Evolutionary conservation across 2,797 vertebrate genomes (phyloP), one percentile per base, ranked within the genome.

Genomic region (Amniataba percoides): DNA sequence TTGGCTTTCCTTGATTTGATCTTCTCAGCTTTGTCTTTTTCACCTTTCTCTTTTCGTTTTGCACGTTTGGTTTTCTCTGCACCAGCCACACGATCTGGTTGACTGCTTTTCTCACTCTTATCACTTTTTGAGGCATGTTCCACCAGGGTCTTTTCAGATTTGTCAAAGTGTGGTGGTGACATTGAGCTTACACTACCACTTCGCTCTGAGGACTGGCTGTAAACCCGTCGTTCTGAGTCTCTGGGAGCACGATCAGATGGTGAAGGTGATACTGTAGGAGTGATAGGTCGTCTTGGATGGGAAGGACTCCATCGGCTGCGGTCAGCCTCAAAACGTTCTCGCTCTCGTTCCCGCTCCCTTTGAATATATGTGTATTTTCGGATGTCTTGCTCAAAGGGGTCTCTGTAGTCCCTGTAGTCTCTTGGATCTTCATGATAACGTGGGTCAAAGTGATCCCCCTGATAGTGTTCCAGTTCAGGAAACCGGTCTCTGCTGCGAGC

Each of bases 361-460:
- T 99, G 98, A 85, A 98, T 96, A 76, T 98, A 99, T 55, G 97
- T 99, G 89, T 99, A 99, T 83, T 99, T 98, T 61, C 97, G 89
- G 51, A 99, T 99, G 86, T 99, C 98, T 84, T 99, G 98, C 75
- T 99, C 98, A 3, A 99, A 99, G 0, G 97, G 97, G 88, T 99
- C 98, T 83, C 98, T 93, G 78, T 97, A 99, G 70, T 99, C 97
- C 89, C 98, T 93, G 89, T 96, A 99, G 62, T 99, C 98, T 68
- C 98, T 96, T 6, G 97, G 96, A 49, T 99, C 98, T 0, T 99
- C 98, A 0, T 98, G 98, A 86, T 97, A 99, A 1, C 98, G 97
- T 8, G 97, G 97, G 87, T 99, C 98, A 23, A 98, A 99, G 91
- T 97, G 99, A 49, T 99, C 98, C 62, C 96, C 97, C 88, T 97